Base-by-base conservation (phyloP, 2,888 invertebrate genomes). In the Urechis unicinctus region DNA sequence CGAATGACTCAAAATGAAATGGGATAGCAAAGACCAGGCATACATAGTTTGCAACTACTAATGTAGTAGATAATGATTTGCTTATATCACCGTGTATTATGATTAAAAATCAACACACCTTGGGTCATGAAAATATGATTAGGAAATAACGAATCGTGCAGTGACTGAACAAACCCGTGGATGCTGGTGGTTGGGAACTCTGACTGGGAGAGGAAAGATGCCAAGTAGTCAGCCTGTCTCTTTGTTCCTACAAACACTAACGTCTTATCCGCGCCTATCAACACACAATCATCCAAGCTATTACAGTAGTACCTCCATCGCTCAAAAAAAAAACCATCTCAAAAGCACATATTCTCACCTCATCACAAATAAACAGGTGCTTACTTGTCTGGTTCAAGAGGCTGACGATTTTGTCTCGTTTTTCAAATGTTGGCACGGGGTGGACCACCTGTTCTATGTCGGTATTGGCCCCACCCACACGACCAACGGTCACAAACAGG, bases 201-300 rank as follows among this genome's bases (percentile, higher is more conserved):
- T n/a, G 83, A 83, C 74, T 91, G 89, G 0, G 88, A 89, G 30
- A 96, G 77, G 66, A 85, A 84, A 0, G 88, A 85, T 0, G 93
- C 95, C 25, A 77, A 80, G 73, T 91, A 94, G 77, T 97, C 96
- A 0, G 94, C 92, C 56, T 85, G 88, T 44, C 89, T 84, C 71
- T 95, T 94, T 17, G 86, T 88, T 70, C 91, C 91, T 0, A 95
- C 94, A 73, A 97, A 97, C 0, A 97, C 88, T 42, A 95, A 80
- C 0, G 72, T 72, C 53, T 70, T 69, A 50, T 72, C 71, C n/a
- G 66, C 61, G n/a, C 73, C 73, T 74, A 63, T 47, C 64, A 64
- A n/a, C 28, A 6, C 6, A 1, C 30, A 51, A 51, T 6, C 24
- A 30, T 28, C 52, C 29, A 52, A 24, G n/a, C 5, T 31, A 25